These are phyloP conservation scores for Rhopalosiphum padi DNA, from an alignment of 1,140 invertebrate genomes.

Conservation along the genomic window DNA sequence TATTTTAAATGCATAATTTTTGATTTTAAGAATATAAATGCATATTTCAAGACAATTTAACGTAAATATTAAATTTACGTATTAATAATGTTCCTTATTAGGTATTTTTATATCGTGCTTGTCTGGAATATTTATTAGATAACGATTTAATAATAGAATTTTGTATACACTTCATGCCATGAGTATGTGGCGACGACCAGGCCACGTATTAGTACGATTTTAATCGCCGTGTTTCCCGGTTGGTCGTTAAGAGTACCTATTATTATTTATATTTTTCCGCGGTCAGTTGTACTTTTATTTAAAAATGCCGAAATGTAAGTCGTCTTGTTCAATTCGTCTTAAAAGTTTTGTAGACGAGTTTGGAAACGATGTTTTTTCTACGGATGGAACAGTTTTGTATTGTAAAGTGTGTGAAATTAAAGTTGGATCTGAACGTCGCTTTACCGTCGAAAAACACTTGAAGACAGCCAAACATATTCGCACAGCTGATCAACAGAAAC, in stretches of 20 bases:
- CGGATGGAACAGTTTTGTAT: neutral
- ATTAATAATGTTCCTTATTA: neutral
- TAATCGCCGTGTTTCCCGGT: too few species aligned
- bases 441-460: neutral
- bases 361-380: too few species aligned
- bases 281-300: too few species aligned
- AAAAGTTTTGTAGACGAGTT: neutral
- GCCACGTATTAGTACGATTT: too few species aligned
- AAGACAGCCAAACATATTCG: neutral
- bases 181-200: too few species aligned
- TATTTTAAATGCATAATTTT: neutral
- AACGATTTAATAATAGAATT: too few species aligned
- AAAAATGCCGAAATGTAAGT: too few species aligned
- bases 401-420: constrained; percentile 11
- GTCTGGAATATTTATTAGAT: neutral
- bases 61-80: too few species aligned
- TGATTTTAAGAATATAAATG: neutral
- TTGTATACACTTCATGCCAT: too few species aligned
- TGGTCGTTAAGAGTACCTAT: too few species aligned
- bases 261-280: too few species aligned
- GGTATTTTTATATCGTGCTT: neutral
- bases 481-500: neutral
- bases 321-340: too few species aligned
- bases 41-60: neutral
- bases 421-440: neutral